Conservation (phyloP, 2,113 vertebrate genomes). For the Brachirus orientalis region DNA sequence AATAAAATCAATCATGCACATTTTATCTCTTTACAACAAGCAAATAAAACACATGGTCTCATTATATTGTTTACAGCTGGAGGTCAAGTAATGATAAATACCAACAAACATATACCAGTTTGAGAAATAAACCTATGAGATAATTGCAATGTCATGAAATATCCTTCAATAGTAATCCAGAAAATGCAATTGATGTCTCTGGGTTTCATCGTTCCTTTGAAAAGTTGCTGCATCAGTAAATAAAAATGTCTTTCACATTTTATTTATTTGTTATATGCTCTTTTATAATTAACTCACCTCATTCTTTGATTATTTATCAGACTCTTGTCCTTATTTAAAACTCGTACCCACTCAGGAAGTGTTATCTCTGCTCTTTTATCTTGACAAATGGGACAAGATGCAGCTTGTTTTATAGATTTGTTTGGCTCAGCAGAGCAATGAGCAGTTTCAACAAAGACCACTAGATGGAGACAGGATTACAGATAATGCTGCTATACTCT, state of each 20-base stretch:
- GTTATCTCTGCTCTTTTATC: conserved; percentile 8
- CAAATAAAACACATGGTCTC: background rate
- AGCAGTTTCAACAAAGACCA: conserved; percentile 37
- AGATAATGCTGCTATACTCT: background rate
- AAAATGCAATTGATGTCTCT: too few relatives aligned
- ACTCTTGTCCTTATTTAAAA: background rate
- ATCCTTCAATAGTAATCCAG: background rate
- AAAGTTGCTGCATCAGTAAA: too few relatives aligned
- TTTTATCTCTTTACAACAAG: background rate
- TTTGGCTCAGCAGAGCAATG: conserved; percentile 2
- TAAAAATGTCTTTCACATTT: too few relatives aligned
- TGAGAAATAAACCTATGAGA: too few relatives aligned
- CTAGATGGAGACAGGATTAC: conserved; percentile 64
- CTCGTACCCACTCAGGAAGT: background rate
- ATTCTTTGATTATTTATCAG: conserved; percentile 5
- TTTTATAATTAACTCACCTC: background rate
- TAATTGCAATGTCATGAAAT: background rate
- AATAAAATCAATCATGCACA: background rate
- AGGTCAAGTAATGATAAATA: background rate
- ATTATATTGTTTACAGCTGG: background rate
- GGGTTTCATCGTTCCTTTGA: too few relatives aligned
- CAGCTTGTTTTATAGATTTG: conserved; percentile 35
- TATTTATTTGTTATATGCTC: too few relatives aligned
- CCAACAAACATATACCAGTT: background rate
- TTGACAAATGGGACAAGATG: conserved; percentile 25